phyloP scores from a whole-genome alignment of 2,888 invertebrate species.

The Limnephilus rhombicus region DNA sequence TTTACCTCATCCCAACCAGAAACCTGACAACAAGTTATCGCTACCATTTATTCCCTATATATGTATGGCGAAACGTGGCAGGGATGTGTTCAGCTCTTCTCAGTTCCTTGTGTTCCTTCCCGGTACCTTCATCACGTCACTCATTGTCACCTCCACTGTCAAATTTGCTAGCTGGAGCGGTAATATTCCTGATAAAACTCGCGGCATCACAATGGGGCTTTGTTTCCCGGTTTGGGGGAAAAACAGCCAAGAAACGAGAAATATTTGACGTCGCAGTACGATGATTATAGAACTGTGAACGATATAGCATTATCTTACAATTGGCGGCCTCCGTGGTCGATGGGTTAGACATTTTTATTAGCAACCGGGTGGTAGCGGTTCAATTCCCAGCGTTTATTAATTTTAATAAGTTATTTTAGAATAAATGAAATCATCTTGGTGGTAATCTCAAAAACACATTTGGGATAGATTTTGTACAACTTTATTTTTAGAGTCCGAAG shows the following conservation, averaged over 20 bases:
- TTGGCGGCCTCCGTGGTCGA: too few species aligned
- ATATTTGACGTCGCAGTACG: conserved; percentile 7
- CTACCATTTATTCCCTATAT: conserved; percentile 2
- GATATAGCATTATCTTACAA: not conserved
- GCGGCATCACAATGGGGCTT: conserved; percentile 37
- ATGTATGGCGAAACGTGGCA: not conserved
- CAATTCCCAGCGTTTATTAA: too few species aligned
- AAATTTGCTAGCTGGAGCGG: conserved; percentile 44
- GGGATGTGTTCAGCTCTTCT: not conserved
- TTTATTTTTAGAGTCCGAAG: too few species aligned
- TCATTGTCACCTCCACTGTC: conserved; percentile 43
- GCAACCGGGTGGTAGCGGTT: too few species aligned
- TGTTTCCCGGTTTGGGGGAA: conserved; percentile 15
- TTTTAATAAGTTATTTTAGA: too few species aligned
- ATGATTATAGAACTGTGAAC: not conserved
- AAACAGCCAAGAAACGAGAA: conserved; percentile 26
- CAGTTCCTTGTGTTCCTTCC: not conserved
- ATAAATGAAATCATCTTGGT: too few species aligned
- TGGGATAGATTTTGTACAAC: too few species aligned
- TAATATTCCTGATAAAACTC: conserved; percentile 42
- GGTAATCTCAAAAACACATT: too few species aligned
- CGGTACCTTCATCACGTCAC: conserved; percentile 42
- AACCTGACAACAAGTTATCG: conserved; percentile 10
- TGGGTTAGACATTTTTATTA: too few species aligned
- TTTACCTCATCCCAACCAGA: not conserved